phyloP scores from a whole-genome alignment of 2,888 invertebrate genomes.

The Cabera pusaria region DNA sequence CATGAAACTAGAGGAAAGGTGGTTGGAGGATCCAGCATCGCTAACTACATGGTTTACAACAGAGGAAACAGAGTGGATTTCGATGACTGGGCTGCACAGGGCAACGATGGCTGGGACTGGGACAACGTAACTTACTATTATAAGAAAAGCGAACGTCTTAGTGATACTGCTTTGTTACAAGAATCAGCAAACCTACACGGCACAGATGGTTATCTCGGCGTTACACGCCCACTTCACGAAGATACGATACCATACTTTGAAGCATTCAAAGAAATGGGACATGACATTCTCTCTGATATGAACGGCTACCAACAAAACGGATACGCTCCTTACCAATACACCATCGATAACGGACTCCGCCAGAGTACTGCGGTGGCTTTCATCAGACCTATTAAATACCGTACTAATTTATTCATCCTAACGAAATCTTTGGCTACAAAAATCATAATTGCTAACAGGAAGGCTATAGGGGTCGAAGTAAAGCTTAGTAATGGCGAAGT shows the following conservation, averaged over 20 bases:
- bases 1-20: slow-evolving; percentile 83
- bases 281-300: slow-evolving; percentile 33
- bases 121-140: slow-evolving; percentile 41
- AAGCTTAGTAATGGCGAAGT: slow-evolving; percentile 26
- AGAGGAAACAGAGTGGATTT: slow-evolving; percentile 86
- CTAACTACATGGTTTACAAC: slow-evolving; percentile 86
- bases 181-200: slow-evolving; percentile 21
- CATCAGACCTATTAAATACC: slow-evolving; percentile 36
- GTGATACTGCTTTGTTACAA: slow-evolving; percentile 16
- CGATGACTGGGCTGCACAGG: slow-evolving; percentile 73
- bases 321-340: slow-evolving; percentile 34
- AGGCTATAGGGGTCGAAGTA: slow-evolving; percentile 38
- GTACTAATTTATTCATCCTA: slow-evolving; percentile 39
- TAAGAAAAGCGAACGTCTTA: slow-evolving; percentile 37
- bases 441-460: slow-evolving; percentile 35
- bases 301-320: slow-evolving; percentile 42
- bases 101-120: slow-evolving; percentile 69
- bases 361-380: slow-evolving; percentile 42
- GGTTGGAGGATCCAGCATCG: slow-evolving; percentile 85
- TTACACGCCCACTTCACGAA: slow-evolving; percentile 19
- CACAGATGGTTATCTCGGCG: slow-evolving; percentile 28
- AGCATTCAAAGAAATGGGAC: slow-evolving; percentile 30
- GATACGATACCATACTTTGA: slow-evolving; percentile 16
- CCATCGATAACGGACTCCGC: slow-evolving; percentile 30
- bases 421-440: slow-evolving; percentile 39